Evolutionary conservation across 2,888 invertebrate genomes (phyloP).

Genomic region (Yponomeuta sedellus): DNA sequence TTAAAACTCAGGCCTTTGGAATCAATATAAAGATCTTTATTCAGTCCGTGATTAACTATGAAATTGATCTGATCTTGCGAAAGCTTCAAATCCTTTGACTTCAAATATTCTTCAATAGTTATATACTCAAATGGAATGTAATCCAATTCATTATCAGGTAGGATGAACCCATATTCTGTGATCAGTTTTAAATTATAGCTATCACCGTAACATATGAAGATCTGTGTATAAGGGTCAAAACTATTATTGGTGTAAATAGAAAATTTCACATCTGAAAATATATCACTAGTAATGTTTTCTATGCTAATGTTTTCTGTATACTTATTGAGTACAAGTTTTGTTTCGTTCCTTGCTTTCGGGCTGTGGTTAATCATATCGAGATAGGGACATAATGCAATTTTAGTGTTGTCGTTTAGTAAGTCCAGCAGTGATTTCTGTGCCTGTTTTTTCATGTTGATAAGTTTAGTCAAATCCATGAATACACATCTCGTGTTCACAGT

Average conservation of each 20-base stretch:
- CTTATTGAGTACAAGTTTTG: constrained; percentile 51
- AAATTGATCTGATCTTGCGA: constrained; percentile 79
- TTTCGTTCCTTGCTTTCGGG: constrained; percentile 75
- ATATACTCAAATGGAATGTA: constrained; percentile 77
- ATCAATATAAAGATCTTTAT: constrained; percentile 79
- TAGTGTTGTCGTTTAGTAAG: constrained; percentile 75
- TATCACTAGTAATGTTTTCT: constrained; percentile 39
- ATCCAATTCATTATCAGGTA: constrained; percentile 82
- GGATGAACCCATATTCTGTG: constrained; percentile 91
- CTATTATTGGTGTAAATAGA: constrained; percentile 66
- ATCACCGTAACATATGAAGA: constrained; percentile 92
- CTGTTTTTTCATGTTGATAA: constrained; percentile 60
- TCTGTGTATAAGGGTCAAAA: constrained; percentile 81
- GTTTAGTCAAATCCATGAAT: constrained; percentile 77
- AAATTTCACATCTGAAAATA: constrained; percentile 60
- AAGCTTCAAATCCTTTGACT: constrained; percentile 44
- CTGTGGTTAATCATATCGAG: constrained; percentile 94
- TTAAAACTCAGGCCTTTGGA: constrained; percentile 80
- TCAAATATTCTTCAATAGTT: constrained; percentile 65
- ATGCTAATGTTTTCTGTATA: constrained; percentile 46
- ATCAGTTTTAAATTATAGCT: constrained; percentile 88
- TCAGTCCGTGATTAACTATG: constrained; percentile 77
- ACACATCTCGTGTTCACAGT: constrained; percentile 91
- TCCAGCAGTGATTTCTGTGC: constrained; percentile 45
- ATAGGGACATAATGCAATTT: constrained; percentile 89